Evolutionary conservation across 2,888 invertebrate genomes (phyloP), one percentile per base, ranked within the genome.

Genomic region (Pristionchus maxplancki): DNA sequence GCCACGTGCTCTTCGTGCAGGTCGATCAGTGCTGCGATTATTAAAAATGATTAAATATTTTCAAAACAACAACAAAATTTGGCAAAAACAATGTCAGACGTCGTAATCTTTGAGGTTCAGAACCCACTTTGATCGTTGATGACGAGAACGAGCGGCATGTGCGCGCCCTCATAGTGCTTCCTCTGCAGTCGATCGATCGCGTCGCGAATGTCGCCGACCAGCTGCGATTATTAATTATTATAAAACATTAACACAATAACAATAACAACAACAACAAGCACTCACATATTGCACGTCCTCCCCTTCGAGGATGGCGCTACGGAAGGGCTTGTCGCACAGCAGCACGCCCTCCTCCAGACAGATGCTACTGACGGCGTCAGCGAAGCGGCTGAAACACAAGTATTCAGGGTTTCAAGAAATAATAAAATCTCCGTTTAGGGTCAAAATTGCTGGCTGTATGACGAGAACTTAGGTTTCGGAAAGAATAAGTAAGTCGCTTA

Each of bases 41-140:
- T 15, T 17, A 11, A 9, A 71, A 1, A 71, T 20, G 1, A 20
- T 17, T 1, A 3, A 4, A 67, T 15, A 11, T 31, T 15, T 24
- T 31, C 6, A 9, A n/a, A 64, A 64, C n/a, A n/a, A n/a, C n/a
- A n/a, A n/a, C n/a, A n/a, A n/a, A n/a, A n/a, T n/a, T n/a, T n/a
- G n/a, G n/a, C n/a, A n/a, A n/a, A n/a, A n/a, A n/a, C n/a, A n/a
- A n/a, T n/a, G n/a, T n/a, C n/a, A n/a, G n/a, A n/a, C n/a, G n/a
- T n/a, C n/a, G n/a, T n/a, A n/a, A n/a, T n/a, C n/a, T n/a, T n/a
- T n/a, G n/a, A 44, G 44, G 8, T 44, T 28, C 8, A 31, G 8
- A 24, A 31, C 85, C 11, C 20, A 85, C 85, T 40, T 64, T 85
- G 85, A 17, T 85, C 85, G 64, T 85, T 24, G 64, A 85, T 15